Evolutionary conservation across 2,113 vertebrate genomes (phyloP).

Genomic region (Perccottus glenii): DNA sequence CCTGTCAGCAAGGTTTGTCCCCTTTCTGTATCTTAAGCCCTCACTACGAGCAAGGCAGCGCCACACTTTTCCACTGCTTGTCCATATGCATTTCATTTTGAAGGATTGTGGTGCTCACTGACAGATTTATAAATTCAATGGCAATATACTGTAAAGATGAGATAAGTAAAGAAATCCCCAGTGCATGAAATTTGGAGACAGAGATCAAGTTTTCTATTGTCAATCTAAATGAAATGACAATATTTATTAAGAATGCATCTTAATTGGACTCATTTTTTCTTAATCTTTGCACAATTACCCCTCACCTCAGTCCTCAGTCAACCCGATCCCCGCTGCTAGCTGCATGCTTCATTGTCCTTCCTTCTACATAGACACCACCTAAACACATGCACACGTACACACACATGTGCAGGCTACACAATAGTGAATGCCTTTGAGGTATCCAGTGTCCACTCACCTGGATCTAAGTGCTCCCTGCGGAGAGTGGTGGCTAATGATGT

Average conservation of each 20-base stretch:
- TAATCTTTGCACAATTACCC: constrained; percentile 51
- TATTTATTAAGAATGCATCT: constrained; percentile 1
- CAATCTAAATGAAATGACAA: neutral
- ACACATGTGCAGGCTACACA: constrained; percentile 19
- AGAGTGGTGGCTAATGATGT: constrained; percentile 74
- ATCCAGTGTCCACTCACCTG: constrained; percentile 74
- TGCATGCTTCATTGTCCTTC: constrained; percentile 72
- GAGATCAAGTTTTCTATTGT: neutral
- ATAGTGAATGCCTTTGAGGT: constrained; percentile 61
- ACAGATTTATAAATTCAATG: neutral
- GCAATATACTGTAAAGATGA: neutral
- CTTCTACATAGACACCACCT: constrained; percentile 28
- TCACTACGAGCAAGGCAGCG: constrained; percentile 71
- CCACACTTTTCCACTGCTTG: constrained; percentile 70
- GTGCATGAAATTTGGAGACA: constrained; percentile 43
- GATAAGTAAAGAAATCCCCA: constrained; percentile 24
- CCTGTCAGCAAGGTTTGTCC: constrained; percentile 83
- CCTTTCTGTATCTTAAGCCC: constrained; percentile 78
- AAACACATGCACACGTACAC: constrained; percentile 12
- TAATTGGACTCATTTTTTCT: constrained; percentile 18
- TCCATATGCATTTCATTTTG: constrained; percentile 62
- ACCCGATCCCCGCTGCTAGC: constrained; percentile 60
- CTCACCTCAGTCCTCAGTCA: constrained; percentile 58
- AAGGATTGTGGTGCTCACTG: constrained; percentile 27
- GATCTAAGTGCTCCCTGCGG: constrained; percentile 72